Conservation (phyloP, 2,797 vertebrate genomes). For the Miichthys miiuy region DNA sequence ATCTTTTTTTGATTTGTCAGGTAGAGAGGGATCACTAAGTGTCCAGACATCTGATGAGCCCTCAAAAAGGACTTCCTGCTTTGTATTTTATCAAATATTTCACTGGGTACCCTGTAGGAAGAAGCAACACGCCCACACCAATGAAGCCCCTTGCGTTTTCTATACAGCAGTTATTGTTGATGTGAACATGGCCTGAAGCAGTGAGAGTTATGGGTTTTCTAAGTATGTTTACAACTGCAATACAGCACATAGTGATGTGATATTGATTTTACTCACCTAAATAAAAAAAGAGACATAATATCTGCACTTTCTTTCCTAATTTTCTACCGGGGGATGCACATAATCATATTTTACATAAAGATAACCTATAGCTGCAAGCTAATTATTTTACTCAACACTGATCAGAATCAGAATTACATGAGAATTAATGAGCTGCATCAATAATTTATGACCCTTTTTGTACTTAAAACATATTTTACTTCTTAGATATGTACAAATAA, state of each 20-base stretch:
- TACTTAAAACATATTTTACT: no score
- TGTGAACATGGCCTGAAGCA: conserved; percentile 18
- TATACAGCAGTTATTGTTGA: conserved; percentile 39
- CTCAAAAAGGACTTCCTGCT: conserved; percentile 31
- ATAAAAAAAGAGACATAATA: not conserved
- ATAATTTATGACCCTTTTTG: not conserved
- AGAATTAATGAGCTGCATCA: not conserved
- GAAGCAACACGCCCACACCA: conserved; percentile 46
- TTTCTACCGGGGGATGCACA: not conserved
- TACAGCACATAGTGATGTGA: not conserved
- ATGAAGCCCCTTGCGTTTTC: conserved; percentile 17
- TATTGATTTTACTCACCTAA: not conserved
- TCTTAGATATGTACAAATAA: no score
- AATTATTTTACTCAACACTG: not conserved
- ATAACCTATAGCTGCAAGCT: not conserved
- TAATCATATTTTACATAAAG: not conserved
- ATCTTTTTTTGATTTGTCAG: not conserved
- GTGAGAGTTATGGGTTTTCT: not conserved
- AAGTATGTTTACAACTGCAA: conserved; percentile 1
- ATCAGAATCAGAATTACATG: not conserved
- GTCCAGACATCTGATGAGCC: conserved; percentile 6
- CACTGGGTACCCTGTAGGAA: conserved; percentile 13
- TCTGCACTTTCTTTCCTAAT: not conserved
- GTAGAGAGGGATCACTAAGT: conserved; percentile 9
- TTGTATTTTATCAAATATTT: conserved; percentile 27